Conservation (phyloP, 2,797 vertebrate genomes). For the Pterois miles region DNA sequence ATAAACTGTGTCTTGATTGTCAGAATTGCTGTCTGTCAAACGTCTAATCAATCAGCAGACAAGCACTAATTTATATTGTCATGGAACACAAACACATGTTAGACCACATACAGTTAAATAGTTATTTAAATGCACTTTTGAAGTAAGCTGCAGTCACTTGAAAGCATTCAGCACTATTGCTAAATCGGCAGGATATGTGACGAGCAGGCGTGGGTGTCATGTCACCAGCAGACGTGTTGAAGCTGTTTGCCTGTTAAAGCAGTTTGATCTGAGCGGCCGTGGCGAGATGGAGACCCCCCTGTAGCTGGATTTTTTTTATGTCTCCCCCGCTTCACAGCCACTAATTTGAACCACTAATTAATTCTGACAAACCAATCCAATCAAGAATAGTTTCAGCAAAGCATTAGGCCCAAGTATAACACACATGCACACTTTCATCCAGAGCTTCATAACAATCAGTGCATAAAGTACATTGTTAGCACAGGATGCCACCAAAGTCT, state of each 20-base stretch:
- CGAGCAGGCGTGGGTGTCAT: constrained; percentile 33
- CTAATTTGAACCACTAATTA: constrained; percentile 3
- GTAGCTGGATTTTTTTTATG: background rate
- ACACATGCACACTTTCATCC: background rate
- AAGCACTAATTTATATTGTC: background rate
- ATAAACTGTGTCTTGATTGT: background rate
- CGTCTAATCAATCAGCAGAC: background rate
- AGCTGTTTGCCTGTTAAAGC: too few species aligned
- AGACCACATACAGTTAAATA: background rate
- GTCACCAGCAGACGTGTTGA: constrained; percentile 27
- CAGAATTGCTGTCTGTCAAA: background rate
- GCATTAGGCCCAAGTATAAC: too few species aligned
- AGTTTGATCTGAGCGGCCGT: constrained; percentile 16
- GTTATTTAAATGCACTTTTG: background rate
- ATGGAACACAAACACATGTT: background rate
- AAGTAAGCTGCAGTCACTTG: background rate
- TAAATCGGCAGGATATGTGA: constrained; percentile 33
- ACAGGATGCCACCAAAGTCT: background rate
- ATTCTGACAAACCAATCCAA: constrained; percentile 5
- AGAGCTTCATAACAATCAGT: background rate
- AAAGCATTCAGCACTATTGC: background rate
- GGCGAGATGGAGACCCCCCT: background rate
- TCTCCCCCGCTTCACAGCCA: background rate
- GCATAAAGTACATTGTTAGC: background rate
- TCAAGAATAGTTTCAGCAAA: background rate